phyloP scores from a whole-genome alignment of 2,113 vertebrate species.

The Oophaga pumilio region DNA sequence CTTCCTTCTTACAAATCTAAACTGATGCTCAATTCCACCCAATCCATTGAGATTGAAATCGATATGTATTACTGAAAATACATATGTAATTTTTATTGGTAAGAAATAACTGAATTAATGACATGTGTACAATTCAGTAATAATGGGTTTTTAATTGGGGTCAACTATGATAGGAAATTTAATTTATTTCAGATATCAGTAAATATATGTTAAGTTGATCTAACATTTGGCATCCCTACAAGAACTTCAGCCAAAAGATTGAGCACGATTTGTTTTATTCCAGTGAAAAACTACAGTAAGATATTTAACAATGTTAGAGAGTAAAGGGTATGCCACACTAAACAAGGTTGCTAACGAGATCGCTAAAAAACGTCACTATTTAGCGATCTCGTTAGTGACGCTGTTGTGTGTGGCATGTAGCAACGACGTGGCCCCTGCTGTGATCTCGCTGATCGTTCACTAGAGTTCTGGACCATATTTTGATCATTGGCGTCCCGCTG shows the following conservation, averaged over 20 bases:
- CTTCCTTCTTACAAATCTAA: neutral
- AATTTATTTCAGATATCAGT: constrained; percentile 7
- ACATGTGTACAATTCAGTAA: constrained; percentile 13
- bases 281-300: neutral
- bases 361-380: no score
- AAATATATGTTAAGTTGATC: constrained; percentile 7
- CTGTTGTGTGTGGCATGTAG: no score
- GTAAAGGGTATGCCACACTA: no score
- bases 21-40: neutral
- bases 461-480: no score
- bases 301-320: neutral
- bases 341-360: no score
- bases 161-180: neutral
- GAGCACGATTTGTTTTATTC: neutral
- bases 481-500: no score
- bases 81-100: neutral
- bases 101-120: neutral
- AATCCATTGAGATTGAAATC: constrained; percentile 12
- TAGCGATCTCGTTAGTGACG: no score
- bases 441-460: no score
- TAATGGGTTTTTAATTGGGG: constrained; percentile 22
- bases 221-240: neutral
- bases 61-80: neutral
- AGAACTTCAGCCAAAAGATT: constrained; percentile 2
- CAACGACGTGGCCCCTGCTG: no score